Evolutionary conservation across 2,113 vertebrate species (phyloP).

Genomic region (Oophaga pumilio): DNA sequence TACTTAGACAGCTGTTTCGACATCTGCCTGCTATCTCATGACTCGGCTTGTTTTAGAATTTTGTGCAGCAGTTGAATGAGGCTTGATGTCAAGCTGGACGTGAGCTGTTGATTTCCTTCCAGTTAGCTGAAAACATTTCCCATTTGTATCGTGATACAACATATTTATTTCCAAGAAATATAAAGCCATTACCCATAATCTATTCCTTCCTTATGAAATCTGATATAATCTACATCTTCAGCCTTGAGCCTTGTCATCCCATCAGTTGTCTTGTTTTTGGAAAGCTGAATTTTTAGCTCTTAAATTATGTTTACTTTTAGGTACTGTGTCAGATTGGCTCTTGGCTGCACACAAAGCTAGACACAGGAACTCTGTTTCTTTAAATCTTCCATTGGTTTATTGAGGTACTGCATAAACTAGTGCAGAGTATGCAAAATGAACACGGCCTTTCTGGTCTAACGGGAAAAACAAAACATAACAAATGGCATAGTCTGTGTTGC

Average conservation of each 20-base stretch:
- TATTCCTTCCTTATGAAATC: not conserved
- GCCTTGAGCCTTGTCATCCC: not conserved
- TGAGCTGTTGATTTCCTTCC: slow-evolving; percentile 15
- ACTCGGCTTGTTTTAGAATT: slow-evolving; percentile 51
- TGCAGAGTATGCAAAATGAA: no score
- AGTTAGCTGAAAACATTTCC: slow-evolving; percentile 14
- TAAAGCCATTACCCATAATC: not conserved
- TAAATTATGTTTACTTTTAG: not conserved
- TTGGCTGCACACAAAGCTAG: no score
- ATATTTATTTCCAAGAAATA: not conserved
- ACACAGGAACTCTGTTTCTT: no score
- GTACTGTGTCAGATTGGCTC: no score
- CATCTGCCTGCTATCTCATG: slow-evolving; percentile 55
- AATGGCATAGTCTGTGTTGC: no score
- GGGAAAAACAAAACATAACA: no score
- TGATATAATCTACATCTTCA: not conserved
- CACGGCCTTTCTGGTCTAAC: no score
- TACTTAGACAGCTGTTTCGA: slow-evolving; percentile 53
- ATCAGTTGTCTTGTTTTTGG: not conserved
- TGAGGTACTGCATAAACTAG: no score
- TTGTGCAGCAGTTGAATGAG: slow-evolving; percentile 30
- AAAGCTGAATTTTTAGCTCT: not conserved
- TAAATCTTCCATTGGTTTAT: no score
- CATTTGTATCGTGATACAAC: not conserved
- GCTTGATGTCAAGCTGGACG: slow-evolving; percentile 39